Evolutionary conservation across 1,140 invertebrate species (phyloP).

Genomic region (Kradibia gibbosae): DNA sequence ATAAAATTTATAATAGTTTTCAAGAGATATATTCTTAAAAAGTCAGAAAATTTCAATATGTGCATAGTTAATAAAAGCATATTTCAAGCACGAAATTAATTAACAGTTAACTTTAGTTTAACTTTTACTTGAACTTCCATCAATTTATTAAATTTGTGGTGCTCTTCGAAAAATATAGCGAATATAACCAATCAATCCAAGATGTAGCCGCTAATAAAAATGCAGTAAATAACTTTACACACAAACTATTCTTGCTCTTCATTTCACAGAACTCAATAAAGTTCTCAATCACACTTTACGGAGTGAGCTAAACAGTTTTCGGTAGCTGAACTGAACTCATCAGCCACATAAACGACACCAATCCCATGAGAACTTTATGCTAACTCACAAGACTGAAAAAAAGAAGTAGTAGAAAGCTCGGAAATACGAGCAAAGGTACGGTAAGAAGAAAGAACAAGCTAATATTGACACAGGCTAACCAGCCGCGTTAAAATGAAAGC

Average conservation of each 20-base stretch:
- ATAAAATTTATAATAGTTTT: no score
- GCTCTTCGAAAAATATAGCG: neutral
- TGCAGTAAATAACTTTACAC: conserved; percentile 42
- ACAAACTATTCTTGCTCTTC: conserved; percentile 10
- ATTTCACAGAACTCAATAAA: conserved; percentile 36
- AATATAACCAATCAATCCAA: neutral
- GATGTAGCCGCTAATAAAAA: conserved; percentile 55
- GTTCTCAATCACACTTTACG: conserved; percentile 44
- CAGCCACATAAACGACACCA: neutral
- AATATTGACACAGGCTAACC: conserved; percentile 42
- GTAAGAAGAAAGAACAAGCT: conserved; percentile 11
- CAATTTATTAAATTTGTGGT: neutral
- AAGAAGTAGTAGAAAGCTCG: neutral
- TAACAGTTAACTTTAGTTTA: no score
- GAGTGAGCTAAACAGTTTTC: conserved; percentile 16
- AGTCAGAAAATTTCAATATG: no score
- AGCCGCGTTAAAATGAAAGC: conserved; percentile 49
- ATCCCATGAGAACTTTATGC: conserved; percentile 17
- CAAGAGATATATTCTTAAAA: no score
- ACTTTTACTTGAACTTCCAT: neutral
- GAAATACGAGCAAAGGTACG: neutral
- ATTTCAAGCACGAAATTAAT: no score
- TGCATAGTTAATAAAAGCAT: no score
- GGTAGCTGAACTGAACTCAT: conserved; percentile 7
- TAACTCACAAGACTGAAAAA: neutral